A percentile compares a stretch with the other conserved stretches of the same genome.
phyloP scores from a whole-genome alignment of 2,113 vertebrate species.

The Nothocercus julius region DNA sequence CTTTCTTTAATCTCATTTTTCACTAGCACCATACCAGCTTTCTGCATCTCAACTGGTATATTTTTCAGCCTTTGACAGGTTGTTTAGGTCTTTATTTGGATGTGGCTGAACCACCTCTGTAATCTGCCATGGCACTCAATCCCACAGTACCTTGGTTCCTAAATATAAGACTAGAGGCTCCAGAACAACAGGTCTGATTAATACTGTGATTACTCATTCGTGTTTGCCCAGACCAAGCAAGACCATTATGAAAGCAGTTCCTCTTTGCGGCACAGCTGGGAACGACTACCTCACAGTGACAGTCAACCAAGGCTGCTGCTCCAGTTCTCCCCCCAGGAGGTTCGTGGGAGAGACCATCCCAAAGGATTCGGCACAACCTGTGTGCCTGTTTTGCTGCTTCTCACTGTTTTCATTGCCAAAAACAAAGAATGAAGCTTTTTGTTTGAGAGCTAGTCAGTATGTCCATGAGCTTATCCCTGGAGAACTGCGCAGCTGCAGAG shows the following conservation, averaged over 20 bases:
- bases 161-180: background rate
- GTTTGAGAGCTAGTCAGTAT: constrained; percentile 44
- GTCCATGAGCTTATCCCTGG: constrained; percentile 55
- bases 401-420: constrained; percentile 50
- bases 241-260: background rate
- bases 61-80: background rate
- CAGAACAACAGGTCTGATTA: background rate
- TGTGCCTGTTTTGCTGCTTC: constrained; percentile 18
- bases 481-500: constrained; percentile 55
- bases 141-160: background rate
- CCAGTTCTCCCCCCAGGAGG: background rate
- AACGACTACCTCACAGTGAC: background rate
- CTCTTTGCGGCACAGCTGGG: background rate
- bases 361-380: constrained; percentile 46
- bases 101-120: background rate
- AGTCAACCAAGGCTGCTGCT: background rate
- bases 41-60: background rate
- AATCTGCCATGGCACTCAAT: background rate
- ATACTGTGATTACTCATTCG: background rate
- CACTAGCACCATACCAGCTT: background rate
- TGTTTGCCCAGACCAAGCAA: background rate
- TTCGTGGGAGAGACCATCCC: constrained; percentile 43
- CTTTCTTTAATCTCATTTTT: background rate
- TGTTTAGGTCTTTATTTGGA: background rate
- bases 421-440: constrained; percentile 65